These are phyloP conservation scores for Mormyrus iriodes DNA, from an alignment of 2,113 vertebrate species.

Conservation along the genomic window DNA sequence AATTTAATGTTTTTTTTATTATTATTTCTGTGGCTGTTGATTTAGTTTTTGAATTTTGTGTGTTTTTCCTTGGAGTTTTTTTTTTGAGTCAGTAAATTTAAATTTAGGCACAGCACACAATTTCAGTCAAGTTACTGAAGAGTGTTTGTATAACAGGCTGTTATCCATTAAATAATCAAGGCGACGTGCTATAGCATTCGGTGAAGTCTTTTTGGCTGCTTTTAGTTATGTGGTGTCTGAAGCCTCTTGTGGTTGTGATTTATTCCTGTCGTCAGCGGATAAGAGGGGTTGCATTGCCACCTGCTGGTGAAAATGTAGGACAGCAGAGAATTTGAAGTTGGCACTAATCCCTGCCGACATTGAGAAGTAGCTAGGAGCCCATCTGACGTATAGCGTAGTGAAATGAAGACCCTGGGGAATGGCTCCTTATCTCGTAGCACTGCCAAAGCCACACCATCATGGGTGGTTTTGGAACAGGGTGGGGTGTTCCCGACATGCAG, in stretches of 20 bases:
- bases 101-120: not conserved
- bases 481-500: not conserved
- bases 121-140: not conserved
- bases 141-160: conserved; percentile 1
- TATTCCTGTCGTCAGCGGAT: not conserved
- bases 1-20: not conserved
- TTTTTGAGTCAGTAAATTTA: not conserved
- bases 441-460: not conserved
- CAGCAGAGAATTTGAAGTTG: not conserved
- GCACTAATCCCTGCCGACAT: not conserved
- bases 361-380: not conserved
- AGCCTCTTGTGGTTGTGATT: not conserved
- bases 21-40: not conserved
- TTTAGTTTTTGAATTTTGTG: not conserved
- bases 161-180: conserved; percentile 9
- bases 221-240: not conserved
- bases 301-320: conserved; percentile 11
- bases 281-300: conserved; percentile 10
- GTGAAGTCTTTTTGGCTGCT: not conserved
- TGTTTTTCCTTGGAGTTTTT: not conserved
- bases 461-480: not conserved
- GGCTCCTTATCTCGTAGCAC: not conserved
- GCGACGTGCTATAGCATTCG: not conserved
- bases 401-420: not conserved
- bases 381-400: not conserved